A percentile compares a stretch with the other conserved stretches of the same genome.
Conservation (phyloP, 2,113 vertebrate species). For the Leucopternis melanops region DNA sequence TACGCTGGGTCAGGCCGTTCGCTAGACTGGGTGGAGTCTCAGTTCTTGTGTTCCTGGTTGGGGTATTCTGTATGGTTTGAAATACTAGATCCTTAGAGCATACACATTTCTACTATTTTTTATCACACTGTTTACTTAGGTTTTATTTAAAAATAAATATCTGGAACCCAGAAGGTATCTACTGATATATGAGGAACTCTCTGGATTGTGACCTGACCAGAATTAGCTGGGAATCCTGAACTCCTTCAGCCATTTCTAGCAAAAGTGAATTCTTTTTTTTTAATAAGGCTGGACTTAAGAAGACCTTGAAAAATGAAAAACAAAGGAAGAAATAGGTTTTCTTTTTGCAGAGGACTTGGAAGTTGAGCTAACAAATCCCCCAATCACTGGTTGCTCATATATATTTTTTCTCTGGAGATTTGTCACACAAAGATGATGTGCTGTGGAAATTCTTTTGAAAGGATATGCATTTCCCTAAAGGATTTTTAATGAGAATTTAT, state of each 20-base stretch:
- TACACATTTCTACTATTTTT: not conserved
- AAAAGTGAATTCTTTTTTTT: not conserved
- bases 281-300: not conserved
- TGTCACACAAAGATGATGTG: conserved; percentile 8
- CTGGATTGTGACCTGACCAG: not conserved
- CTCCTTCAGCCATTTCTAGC: not conserved
- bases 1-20: not conserved
- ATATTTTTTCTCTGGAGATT: conserved; percentile 14
- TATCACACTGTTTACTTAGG: not conserved
- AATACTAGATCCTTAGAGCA: not conserved
- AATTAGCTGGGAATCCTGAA: not conserved
- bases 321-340: not conserved
- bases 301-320: not conserved
- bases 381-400: not conserved
- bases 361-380: conserved; percentile 32
- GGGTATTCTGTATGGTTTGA: not conserved
- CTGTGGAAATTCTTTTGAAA: conserved; percentile 35
- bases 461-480: conserved; percentile 36
- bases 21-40: not conserved
- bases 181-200: not conserved
- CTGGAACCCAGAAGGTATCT: not conserved
- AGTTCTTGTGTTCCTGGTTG: not conserved
- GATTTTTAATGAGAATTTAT: conserved; percentile 52
- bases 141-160: not conserved
- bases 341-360: not conserved